phyloP scores from a whole-genome alignment of 1,140 invertebrate species.

The Bombyx mandarina region DNA sequence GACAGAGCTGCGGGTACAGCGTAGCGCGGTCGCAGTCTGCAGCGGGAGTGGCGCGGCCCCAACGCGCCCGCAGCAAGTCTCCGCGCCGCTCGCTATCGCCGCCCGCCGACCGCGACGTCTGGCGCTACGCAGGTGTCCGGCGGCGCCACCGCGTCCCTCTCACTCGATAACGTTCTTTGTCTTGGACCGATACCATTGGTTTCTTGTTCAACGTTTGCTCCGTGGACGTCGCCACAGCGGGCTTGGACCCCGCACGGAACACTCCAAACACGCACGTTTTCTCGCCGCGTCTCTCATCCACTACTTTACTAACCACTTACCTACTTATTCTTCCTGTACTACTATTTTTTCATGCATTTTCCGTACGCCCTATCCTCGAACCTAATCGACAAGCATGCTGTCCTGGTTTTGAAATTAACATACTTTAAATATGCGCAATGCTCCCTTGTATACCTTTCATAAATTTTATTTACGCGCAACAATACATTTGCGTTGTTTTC shows the following conservation, averaged over 20 bases:
- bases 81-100: constrained; percentile 82
- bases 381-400: no score
- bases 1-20: constrained; percentile 65
- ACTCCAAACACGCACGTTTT: constrained; percentile 54
- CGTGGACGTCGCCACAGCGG: constrained; percentile 24
- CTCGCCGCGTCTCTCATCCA: constrained; percentile 48
- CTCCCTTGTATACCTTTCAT: no score
- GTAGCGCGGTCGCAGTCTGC: constrained; percentile 79
- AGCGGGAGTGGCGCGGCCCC: constrained; percentile 76
- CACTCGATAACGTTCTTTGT: constrained; percentile 12
- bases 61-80: constrained; percentile 75
- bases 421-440: no score
- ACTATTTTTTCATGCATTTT: constrained; percentile 61
- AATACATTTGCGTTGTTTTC: no score
- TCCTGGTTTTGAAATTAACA: no score
- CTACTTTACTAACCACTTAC: constrained; percentile 59
- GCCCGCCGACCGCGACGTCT: constrained; percentile 72
- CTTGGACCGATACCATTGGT: constrained; percentile 15
- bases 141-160: constrained; percentile 18
- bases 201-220: constrained; percentile 17
- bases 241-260: constrained; percentile 64
- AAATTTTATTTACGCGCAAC: no score
- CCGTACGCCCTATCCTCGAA: constrained; percentile 43
- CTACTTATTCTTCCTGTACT: constrained; percentile 46
- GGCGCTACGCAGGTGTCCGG: constrained; percentile 58